Evolutionary conservation across 2,888 invertebrate genomes (phyloP).

Genomic region (Carpatolechia fugitivella): DNA sequence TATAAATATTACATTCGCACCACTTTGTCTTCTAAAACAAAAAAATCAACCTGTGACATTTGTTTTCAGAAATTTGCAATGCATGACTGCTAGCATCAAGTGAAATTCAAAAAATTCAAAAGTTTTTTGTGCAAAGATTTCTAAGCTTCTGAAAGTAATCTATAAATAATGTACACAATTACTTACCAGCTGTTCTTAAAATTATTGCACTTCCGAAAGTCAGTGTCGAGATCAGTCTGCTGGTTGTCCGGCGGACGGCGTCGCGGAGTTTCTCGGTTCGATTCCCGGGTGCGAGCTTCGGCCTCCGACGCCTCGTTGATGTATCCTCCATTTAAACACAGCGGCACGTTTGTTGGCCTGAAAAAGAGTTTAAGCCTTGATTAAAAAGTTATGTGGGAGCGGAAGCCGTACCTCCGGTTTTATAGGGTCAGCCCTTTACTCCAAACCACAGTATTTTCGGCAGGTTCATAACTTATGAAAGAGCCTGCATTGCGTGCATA

Average conservation of each 20-base stretch:
- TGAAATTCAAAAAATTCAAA: no score
- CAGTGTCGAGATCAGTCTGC: conserved; percentile 32
- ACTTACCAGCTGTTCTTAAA: conserved; percentile 76
- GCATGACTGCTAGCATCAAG: no score
- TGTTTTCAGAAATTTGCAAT: no score
- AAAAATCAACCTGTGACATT: no score
- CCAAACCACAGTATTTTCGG: background rate
- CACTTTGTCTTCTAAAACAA: no score
- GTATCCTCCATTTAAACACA: conserved; percentile 87
- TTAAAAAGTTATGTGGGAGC: background rate
- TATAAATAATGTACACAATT: no score
- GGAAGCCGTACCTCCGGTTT: background rate
- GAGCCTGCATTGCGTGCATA: background rate
- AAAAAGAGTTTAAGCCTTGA: no score
- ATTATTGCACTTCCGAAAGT: conserved; percentile 79
- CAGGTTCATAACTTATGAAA: background rate
- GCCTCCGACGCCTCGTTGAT: conserved; percentile 88
- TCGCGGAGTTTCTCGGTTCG: conserved; percentile 46
- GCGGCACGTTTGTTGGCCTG: conserved; percentile 83
- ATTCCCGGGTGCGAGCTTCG: conserved; percentile 60
- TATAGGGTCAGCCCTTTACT: background rate
- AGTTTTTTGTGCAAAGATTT: no score
- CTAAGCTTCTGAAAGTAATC: no score
- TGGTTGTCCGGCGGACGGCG: conserved; percentile 3
- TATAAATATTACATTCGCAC: no score